Evolutionary conservation across 2,888 invertebrate species (phyloP), one percentile per base, ranked within the genome.

Genomic region (Dyspetes luteomarginatus): DNA sequence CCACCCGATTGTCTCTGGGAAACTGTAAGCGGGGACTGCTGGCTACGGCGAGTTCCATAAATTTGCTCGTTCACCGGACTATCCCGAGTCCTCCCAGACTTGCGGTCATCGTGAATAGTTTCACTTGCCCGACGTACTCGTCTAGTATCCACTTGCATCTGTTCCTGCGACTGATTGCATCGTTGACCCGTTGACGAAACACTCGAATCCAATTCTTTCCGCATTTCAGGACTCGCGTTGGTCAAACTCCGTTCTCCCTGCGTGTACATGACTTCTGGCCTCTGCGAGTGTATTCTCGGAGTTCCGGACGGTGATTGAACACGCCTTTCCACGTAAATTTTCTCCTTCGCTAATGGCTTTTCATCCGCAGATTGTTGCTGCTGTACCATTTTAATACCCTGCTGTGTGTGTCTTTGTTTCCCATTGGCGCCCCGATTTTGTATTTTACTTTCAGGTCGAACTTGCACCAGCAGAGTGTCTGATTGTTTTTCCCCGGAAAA

Each of bases 251-350:
- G 65, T 22, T 76, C 69, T 43, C 76, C 45, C 9, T 76, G 82
- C n/a, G 74, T 67, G 12, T 83, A 80, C 36, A 84, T 82, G 12
- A 81, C 76, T 9, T 83, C 82, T 9, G 78, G 83, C 15, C 81
- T 69, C 41, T 78, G 82, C 5, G 69, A 71, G 3, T 74, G 65
- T 19, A 17, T 30, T 22, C 77, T 64, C 5, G 52, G n/a, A 7
- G 50, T 74, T 19, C 55, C 64, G 4, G 78, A 74, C 0, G 81
- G 78, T 2, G 78, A 81, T 28, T 81, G 77, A 30, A 77, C 58
- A 0, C 81, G 64, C 22, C 81, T 69, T 15, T 73, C 81, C 12
- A 81, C 77, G 15, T 73, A 73, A 12, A 58, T 36, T 3, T 22
- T 45, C 12, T 76, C 80, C 15, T 67, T 17, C 0, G 26, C 5